phyloP scores from a whole-genome alignment of 2,888 invertebrate species.

The Invenusta paracnida region DNA sequence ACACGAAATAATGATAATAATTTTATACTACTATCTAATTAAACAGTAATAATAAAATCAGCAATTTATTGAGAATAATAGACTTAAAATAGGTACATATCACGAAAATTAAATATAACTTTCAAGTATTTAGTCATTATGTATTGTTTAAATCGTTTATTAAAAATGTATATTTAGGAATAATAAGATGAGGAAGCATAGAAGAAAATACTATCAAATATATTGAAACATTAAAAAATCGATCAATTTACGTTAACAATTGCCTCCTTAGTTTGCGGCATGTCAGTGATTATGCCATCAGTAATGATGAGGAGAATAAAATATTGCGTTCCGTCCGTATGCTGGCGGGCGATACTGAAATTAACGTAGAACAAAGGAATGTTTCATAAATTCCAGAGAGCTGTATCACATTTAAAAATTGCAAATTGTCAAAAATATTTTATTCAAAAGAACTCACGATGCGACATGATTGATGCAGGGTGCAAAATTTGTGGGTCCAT shows the following conservation, averaged over 20 bases:
- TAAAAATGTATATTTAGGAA: not conserved
- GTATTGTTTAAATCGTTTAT: not conserved
- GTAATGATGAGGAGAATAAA: conserved; percentile 67
- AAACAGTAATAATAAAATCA: not conserved
- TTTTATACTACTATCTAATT: not conserved
- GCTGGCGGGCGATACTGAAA: conserved; percentile 49
- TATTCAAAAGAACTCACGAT: conserved; percentile 51
- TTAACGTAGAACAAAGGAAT: no score
- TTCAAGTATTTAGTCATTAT: no score
- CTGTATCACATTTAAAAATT: no score
- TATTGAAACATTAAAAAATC: conserved; percentile 46
- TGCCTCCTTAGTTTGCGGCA: conserved; percentile 58
- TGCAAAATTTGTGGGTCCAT: conserved; percentile 66
- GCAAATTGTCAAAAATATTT: no score
- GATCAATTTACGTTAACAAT: conserved; percentile 53
- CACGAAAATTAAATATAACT: no score
- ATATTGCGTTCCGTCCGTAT: conserved; percentile 63
- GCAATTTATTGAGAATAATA: not conserved
- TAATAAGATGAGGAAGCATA: not conserved
- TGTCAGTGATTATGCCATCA: conserved; percentile 67
- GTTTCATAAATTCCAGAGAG: no score
- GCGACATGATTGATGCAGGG: conserved; percentile 64
- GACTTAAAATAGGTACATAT: not conserved
- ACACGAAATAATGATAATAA: not conserved
- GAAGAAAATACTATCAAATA: conserved; percentile 40